Evolutionary conservation across 2,888 invertebrate genomes (phyloP), one percentile per base, ranked within the genome.

Genomic region (Campopleginae sp.): DNA sequence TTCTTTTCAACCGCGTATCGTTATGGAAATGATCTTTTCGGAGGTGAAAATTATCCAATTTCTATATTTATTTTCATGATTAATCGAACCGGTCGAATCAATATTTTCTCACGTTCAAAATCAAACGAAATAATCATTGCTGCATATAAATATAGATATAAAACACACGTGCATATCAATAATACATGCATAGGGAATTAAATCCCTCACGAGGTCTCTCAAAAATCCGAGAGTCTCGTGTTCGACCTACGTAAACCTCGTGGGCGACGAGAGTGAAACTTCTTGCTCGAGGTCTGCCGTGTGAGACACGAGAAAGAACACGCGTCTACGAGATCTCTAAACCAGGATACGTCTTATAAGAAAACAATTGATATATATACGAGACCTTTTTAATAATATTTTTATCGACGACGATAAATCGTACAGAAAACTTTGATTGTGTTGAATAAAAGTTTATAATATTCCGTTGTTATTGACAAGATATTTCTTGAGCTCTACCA

Each of bases 161-260:
- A 8, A 31, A 33, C 17, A 17, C n/a, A 44, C 14, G 19, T 51
- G 19, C 38, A n/a, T 79, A 48, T 70, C 46, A 61, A 46, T 90
- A 90, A 89, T 90, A 89, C 89, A 89, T 80, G 78, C 79, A 84
- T 85, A 66, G 81, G 80, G 71, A 78, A 46, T 58, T 74, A 58
- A 70, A 82, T 68, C 68, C 68, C 58, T 75, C 83, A 46, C 27
- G 54, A 46, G 38, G 54, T 85, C 58, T 77, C 54, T 75, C 48
- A 38, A 71, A 71, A 71, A 79, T 63, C 63, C 71, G 74, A 66
- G 76, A 66, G 71, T 74, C 80, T 2, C 77, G 75, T 42, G 74
- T 65, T 46, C 85, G 65, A 27, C 82, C 85, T 82, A 85, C 82
- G 85, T 85, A 85, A 85, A 82, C 51, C 76, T 80, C 82, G 85